These are phyloP conservation scores for Drosophila ustulata DNA, from an alignment of 2,888 invertebrate species.

Conservation along the genomic window DNA sequence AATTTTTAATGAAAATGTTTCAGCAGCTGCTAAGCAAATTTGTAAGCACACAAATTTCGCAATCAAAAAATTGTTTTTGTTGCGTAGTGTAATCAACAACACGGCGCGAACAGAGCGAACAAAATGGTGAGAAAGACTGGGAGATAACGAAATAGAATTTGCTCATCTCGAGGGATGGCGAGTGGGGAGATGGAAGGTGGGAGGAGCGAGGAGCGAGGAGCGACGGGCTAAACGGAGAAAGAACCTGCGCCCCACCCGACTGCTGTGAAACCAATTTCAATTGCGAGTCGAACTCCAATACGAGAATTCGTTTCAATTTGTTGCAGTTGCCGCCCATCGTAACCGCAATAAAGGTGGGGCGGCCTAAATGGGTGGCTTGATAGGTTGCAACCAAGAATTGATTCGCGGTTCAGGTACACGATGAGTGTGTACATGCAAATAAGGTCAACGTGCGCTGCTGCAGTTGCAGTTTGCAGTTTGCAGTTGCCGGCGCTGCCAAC, in stretches of 20 bases:
- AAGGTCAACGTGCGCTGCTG: slow-evolving; percentile 78
- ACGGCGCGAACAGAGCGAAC: slow-evolving; percentile 32
- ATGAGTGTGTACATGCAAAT: slow-evolving; percentile 63
- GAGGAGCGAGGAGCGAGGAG: not conserved
- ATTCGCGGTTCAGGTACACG: slow-evolving; percentile 66
- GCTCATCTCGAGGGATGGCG: slow-evolving; percentile 31
- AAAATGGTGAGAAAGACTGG: not conserved
- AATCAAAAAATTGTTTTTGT: not conserved
- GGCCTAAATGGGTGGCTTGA: not conserved
- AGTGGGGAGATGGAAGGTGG: not conserved
- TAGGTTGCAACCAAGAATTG: slow-evolving; percentile 67
- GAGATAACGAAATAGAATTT: slow-evolving; percentile 15
- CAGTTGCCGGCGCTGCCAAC: slow-evolving; percentile 52
- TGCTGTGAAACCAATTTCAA: slow-evolving; percentile 76
- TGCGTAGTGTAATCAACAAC: slow-evolving; percentile 73
- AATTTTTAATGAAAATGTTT: too few species aligned
- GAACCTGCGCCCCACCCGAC: not conserved
- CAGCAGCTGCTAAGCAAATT: too few species aligned
- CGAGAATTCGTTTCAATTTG: slow-evolving; percentile 81
- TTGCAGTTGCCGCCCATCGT: slow-evolving; percentile 66
- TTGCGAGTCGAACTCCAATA: slow-evolving; percentile 81
- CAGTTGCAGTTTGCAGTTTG: slow-evolving; percentile 8
- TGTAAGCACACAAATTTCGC: too few species aligned
- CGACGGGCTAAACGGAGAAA: not conserved
- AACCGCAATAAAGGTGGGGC: slow-evolving; percentile 63